Base-by-base conservation (phyloP, 1,140 invertebrate species). In the Tetraneura akinire region DNA sequence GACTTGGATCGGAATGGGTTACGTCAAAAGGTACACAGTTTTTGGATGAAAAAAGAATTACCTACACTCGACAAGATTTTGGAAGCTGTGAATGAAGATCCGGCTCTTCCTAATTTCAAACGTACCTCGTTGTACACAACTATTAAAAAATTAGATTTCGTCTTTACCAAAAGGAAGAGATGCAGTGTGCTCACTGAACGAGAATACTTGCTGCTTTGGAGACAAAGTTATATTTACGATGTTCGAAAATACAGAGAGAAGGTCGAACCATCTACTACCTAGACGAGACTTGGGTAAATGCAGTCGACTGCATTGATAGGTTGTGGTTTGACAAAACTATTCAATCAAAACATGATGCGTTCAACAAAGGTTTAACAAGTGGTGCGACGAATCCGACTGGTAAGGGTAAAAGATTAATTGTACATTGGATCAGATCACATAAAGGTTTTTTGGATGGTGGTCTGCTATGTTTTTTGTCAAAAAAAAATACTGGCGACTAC, bases 231-330 rank as follows among this genome's bases (percentile, higher is more conserved):
- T 60, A 21, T 80, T 6, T 55, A 55, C 51, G 55, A 37, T n/a
- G 9, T 78, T 60, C 26, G 53, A 29, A 53, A 55, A 60, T 78
- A 78, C n/a, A 9, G 51, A 21, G 5, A 14, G 55, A 78, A 45
- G 74, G 74, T 37, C 51, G 55, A 14, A 57, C 23, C 5, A 14
- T 78, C 14, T 78, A 78, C 9, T 78, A 37, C 10, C n/a, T 42
- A 16, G 45, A 80, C 13, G 57, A 64, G 55, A 32, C 21, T 5
- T 78, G 74, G 53, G 3, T 78, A 23, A 80, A 80, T 64, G 74
- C 42, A 3, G 37, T 37, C 0, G 16, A 80, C 18, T 80, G 76
- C 23, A 21, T 42, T 10, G 53, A 42, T 8, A 26, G 6, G 11
- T 55, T 45, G 42, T 64, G 57, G 76, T 8, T 18, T 13, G 76